Conservation (phyloP, 2,113 vertebrate species). For the Bubo scandiacus region DNA sequence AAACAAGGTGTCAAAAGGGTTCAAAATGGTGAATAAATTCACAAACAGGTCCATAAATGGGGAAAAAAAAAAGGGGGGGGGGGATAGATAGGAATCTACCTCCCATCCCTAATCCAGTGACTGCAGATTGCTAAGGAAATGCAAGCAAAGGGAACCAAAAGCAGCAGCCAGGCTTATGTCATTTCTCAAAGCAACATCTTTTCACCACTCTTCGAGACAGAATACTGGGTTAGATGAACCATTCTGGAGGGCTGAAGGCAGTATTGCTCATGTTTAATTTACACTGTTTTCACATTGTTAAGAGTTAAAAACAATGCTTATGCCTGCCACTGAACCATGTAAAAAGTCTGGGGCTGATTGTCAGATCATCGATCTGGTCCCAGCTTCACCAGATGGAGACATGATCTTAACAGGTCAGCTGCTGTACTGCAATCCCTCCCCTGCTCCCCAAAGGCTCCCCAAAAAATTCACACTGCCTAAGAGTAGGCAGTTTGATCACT, state of each 20-base stretch:
- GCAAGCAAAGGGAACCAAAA: not conserved
- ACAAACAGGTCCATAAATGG: not conserved
- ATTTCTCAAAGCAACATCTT: not conserved
- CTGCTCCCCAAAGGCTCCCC: not conserved
- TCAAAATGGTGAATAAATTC: not conserved
- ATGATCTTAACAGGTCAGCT: not conserved
- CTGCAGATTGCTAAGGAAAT: not conserved
- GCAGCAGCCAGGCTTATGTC: not conserved
- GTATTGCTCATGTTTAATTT: not conserved
- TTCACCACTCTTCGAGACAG: not conserved
- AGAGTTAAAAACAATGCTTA: not conserved
- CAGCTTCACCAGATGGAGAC: not conserved
- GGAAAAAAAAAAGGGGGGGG: not conserved
- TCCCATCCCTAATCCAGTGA: not conserved
- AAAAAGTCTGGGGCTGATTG: not conserved
- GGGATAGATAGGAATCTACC: not conserved
- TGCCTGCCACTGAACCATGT: not conserved
- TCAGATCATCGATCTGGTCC: not conserved
- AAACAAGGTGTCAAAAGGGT: not conserved
- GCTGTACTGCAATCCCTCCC: not conserved
- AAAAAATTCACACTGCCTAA: not conserved
- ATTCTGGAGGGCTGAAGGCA: not conserved
- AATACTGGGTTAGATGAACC: not conserved
- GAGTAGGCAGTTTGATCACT: not conserved
- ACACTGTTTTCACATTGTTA: not conserved